Evolutionary conservation across 2,797 vertebrate genomes (phyloP).

Genomic region (Carduelis carduelis): DNA sequence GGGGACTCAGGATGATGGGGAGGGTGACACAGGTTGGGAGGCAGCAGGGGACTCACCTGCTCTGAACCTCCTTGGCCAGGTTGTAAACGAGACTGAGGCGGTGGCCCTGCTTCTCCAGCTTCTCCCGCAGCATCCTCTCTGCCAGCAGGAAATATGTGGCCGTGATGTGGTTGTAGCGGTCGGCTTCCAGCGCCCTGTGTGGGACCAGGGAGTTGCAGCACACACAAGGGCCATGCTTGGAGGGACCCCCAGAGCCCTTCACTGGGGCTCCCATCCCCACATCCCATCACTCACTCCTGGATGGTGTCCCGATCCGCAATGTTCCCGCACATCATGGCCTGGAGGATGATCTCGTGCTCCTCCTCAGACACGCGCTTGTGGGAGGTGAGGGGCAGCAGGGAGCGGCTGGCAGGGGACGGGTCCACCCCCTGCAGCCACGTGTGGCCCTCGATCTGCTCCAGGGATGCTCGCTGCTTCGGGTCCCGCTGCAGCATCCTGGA

Average conservation of each 20-base stretch:
- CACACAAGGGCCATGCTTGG: accelerated
- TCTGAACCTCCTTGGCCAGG: slow-evolving; percentile 52
- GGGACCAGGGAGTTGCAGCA: not conserved
- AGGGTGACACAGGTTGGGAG: accelerated
- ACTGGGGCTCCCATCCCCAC: accelerated
- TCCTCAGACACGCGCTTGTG: slow-evolving; percentile 73
- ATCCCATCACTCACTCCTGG: slow-evolving; percentile 69
- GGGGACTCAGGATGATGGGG: not conserved
- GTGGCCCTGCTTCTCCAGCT: slow-evolving; percentile 69
- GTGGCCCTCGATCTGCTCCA: slow-evolving; percentile 83
- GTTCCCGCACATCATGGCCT: slow-evolving; percentile 74
- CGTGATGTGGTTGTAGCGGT: slow-evolving; percentile 79
- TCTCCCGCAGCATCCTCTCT: slow-evolving; percentile 76
- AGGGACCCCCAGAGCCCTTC: not conserved
- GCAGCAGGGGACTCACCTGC: slow-evolving; percentile 1
- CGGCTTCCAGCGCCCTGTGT: slow-evolving; percentile 71
- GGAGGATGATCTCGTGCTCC: slow-evolving; percentile 77
- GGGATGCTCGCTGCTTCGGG: slow-evolving; percentile 77
- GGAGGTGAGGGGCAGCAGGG: slow-evolving; percentile 77
- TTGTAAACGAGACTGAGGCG: slow-evolving; percentile 43
- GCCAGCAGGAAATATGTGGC: slow-evolving; percentile 80
- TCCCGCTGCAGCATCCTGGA: slow-evolving; percentile 88
- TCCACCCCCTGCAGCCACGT: slow-evolving; percentile 84
- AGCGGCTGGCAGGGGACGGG: slow-evolving; percentile 78
- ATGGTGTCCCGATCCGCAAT: slow-evolving; percentile 73